Conservation (phyloP, 2,888 invertebrate genomes). For the Eugnorisma glareosa region DNA sequence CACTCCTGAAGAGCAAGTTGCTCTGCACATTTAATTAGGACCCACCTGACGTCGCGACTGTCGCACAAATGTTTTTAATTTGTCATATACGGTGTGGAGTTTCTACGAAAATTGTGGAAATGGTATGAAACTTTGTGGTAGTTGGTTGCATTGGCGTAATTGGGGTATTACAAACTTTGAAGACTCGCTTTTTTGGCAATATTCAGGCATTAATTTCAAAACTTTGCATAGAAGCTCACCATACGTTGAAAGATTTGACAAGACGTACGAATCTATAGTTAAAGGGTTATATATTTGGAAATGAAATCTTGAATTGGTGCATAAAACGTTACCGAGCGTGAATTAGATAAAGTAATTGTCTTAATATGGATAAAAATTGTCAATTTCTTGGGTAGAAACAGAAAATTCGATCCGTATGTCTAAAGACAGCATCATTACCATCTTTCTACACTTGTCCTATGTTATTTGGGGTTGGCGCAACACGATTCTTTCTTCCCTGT, state of each 20-base stretch:
- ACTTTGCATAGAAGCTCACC: not conserved
- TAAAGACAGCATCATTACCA: not conserved
- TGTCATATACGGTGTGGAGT: slow-evolving; percentile 39
- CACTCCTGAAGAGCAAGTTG: slow-evolving; percentile 47
- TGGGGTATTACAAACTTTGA: not conserved
- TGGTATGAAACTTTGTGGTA: not conserved
- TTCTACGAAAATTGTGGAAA: slow-evolving; percentile 19
- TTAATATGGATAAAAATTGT: not conserved
- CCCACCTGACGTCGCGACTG: slow-evolving; percentile 48
- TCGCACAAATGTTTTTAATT: slow-evolving; percentile 58
- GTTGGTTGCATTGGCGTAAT: not conserved
- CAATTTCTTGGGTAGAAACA: not conserved
- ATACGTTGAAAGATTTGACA: not conserved
- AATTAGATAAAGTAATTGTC: not conserved
- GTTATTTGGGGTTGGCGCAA: no score
- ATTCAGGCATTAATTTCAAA: not conserved
- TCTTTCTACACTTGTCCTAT: not conserved
- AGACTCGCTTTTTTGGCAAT: not conserved
- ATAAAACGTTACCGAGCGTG: not conserved
- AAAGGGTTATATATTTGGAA: not conserved
- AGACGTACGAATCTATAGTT: not conserved
- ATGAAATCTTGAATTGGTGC: not conserved
- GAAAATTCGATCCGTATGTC: not conserved
- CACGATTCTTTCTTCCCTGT: no score
- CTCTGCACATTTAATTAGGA: slow-evolving; percentile 56